Percentiles rank a stretch among this genome's conserved stretches.
Evolutionary conservation across 2,797 vertebrate genomes (phyloP).

Genomic region (Lepilemur septentrionalis): DNA sequence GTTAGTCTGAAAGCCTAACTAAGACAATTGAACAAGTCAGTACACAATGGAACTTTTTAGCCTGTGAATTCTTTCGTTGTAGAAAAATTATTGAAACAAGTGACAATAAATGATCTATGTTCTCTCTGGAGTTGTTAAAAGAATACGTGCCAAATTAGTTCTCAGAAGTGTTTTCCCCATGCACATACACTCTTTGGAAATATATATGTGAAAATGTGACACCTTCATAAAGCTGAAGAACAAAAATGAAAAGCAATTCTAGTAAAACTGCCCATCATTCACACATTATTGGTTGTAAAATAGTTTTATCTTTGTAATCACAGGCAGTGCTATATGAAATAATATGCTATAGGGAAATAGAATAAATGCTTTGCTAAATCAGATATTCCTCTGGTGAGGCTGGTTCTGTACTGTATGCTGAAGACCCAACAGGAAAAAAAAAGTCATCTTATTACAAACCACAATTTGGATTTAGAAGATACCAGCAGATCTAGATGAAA

Average conservation of each 20-base stretch:
- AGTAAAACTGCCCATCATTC: background rate
- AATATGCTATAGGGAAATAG: conserved; percentile 44
- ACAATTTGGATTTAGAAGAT: background rate
- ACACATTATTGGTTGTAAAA: conserved; percentile 57
- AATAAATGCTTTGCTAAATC: conserved; percentile 67
- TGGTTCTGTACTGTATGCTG: background rate
- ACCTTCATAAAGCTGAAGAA: conserved; percentile 51
- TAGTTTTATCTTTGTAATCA: conserved; percentile 62
- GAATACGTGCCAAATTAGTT: conserved; percentile 66
- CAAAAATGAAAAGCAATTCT: conserved; percentile 64
- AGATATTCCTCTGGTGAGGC: conserved; percentile 3
- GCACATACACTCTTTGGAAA: conserved; percentile 40
- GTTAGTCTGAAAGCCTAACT: background rate
- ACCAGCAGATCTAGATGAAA: background rate
- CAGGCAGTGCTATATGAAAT: background rate
- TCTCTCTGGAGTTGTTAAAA: conserved; percentile 48
- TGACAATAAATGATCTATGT: background rate
- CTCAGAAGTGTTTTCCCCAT: conserved; percentile 56
- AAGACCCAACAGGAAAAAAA: background rate
- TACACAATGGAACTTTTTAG: background rate
- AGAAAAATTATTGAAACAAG: conserved; percentile 28
- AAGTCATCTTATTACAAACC: background rate
- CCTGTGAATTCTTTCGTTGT: background rate
- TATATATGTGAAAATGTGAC: conserved; percentile 39
- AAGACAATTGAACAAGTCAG: background rate